Evolutionary conservation across 2,797 vertebrate genomes (phyloP).

Genomic region (Cottoperca gobio): DNA sequence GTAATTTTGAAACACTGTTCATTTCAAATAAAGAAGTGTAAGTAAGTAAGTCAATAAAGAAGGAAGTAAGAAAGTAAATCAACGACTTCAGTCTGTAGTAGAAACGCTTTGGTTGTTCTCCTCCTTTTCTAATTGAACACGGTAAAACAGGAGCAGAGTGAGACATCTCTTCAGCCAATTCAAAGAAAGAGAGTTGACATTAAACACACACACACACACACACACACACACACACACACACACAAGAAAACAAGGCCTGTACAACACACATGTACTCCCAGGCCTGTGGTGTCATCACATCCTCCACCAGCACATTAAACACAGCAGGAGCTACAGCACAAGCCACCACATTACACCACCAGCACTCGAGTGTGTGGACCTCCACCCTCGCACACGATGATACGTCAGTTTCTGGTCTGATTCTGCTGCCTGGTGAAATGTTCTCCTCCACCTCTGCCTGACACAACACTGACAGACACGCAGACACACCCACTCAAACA

Average conservation of each 20-base stretch:
- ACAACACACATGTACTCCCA: not conserved
- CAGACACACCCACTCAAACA: constrained; percentile 44
- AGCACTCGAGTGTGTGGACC: too few relatives aligned
- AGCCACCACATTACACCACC: not conserved
- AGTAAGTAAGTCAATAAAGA: not conserved
- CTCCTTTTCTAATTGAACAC: constrained; percentile 5
- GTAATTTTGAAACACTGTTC: not conserved
- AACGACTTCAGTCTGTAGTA: not conserved
- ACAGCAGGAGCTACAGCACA: not conserved
- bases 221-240: not conserved
- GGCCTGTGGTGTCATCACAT: constrained; percentile 18
- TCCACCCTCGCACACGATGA: too few relatives aligned
- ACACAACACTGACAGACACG: constrained; percentile 16
- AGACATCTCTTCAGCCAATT: not conserved
- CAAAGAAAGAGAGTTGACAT: not conserved
- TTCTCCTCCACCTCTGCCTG: not conserved
- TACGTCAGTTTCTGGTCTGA: constrained; percentile 3
- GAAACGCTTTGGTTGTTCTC: not conserved
- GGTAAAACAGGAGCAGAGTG: not conserved
- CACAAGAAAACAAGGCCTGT: not conserved
- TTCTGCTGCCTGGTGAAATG: not conserved
- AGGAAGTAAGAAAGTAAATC: not conserved
- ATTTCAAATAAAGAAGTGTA: not conserved
- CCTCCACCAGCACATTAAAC: constrained; percentile 2
- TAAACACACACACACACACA: not conserved